phyloP scores from a whole-genome alignment of 1,140 invertebrate genomes.

The Cyclina sinensis region DNA sequence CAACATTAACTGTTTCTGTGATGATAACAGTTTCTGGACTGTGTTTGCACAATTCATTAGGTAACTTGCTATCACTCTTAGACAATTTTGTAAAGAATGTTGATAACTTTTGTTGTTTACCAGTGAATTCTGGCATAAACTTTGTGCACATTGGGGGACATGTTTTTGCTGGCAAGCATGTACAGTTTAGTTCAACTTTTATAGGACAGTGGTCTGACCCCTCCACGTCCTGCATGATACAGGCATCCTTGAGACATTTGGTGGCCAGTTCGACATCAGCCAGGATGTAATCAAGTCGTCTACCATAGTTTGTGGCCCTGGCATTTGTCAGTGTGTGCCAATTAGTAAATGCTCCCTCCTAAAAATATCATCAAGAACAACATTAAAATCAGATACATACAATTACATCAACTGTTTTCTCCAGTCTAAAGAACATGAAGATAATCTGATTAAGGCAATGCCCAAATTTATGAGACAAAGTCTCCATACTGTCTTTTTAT shows the following conservation, averaged over 20 bases:
- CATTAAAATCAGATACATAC: too few relatives aligned
- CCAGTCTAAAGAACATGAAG: too few relatives aligned
- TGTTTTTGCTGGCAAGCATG: slow-evolving; percentile 79
- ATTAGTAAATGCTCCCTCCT: slow-evolving; percentile 88
- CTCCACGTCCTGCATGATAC: slow-evolving; percentile 87
- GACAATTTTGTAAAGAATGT: slow-evolving; percentile 84
- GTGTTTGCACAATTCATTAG: not conserved
- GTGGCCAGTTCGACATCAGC: slow-evolving; percentile 83
- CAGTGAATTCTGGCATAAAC: slow-evolving; percentile 88
- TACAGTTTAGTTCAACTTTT: slow-evolving; percentile 82
- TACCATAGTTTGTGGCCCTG: slow-evolving; percentile 89
- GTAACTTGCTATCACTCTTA: not conserved
- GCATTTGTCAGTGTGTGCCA: slow-evolving; percentile 88
- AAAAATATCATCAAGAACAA: not conserved
- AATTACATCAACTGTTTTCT: too few relatives aligned
- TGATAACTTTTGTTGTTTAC: slow-evolving; percentile 88
- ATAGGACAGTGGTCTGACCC: slow-evolving; percentile 90
- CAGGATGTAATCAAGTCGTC: slow-evolving; percentile 89
- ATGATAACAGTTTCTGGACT: not conserved
- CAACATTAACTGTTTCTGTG: not conserved
- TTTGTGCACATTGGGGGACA: slow-evolving; percentile 87
- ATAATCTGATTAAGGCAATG: too few relatives aligned
- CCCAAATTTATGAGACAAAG: too few relatives aligned
- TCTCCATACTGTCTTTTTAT: too few relatives aligned
- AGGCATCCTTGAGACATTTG: slow-evolving; percentile 82